Evolutionary conservation across 1,140 invertebrate genomes (phyloP).

Genomic region (Antheraea mylitta): DNA sequence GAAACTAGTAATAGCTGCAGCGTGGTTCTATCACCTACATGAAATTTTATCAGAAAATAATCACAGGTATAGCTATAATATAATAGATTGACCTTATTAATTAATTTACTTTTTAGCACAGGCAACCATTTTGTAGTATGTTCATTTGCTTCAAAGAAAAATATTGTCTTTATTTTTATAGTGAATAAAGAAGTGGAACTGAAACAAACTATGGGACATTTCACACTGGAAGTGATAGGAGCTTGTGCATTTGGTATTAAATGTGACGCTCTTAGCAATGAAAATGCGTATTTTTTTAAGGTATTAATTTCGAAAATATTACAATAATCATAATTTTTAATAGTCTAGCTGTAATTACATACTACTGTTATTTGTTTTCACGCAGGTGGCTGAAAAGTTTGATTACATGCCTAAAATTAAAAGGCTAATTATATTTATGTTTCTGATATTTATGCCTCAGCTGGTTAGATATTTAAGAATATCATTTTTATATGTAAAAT

Average conservation of each 20-base stretch:
- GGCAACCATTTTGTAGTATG: neutral
- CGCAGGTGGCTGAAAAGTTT: conserved; percentile 66
- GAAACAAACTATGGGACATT: conserved; percentile 68
- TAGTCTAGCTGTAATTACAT: too few species aligned
- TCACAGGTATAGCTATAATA: too few species aligned
- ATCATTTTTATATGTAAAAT: conserved; percentile 48
- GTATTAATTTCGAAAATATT: conserved; percentile 12
- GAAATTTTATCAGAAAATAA: too few species aligned
- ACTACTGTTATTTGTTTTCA: conserved; percentile 18
- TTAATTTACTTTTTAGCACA: too few species aligned
- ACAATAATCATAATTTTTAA: too few species aligned
- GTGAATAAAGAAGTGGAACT: conserved; percentile 64
- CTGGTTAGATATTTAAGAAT: conserved; percentile 41
- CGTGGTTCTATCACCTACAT: too few species aligned
- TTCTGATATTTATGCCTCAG: conserved; percentile 49
- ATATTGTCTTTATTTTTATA: conserved; percentile 28
- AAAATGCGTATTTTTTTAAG: conserved; percentile 64
- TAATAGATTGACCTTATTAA: too few species aligned
- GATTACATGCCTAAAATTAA: conserved; percentile 48
- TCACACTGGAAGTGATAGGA: conserved; percentile 73
- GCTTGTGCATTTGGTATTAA: conserved; percentile 75
- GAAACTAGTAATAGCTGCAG: too few species aligned
- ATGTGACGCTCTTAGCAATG: conserved; percentile 56
- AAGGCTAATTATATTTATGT: conserved; percentile 43
- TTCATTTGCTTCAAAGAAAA: neutral